phyloP scores from a whole-genome alignment of 1,140 invertebrate species.

The Drosophila dunni region DNA sequence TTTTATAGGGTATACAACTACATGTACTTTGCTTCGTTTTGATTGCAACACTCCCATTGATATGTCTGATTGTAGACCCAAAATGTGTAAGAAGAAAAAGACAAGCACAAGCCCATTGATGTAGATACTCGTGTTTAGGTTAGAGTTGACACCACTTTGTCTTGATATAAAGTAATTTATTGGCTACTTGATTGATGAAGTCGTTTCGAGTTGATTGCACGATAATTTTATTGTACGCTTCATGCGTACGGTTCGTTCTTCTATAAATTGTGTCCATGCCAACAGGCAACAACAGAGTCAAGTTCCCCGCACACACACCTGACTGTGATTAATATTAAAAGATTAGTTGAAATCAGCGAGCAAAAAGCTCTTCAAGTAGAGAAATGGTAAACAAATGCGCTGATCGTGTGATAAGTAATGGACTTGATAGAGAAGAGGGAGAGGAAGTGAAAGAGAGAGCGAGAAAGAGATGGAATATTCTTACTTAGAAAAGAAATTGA shows the following conservation, averaged over 20 bases:
- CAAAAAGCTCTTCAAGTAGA: neutral
- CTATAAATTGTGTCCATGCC: neutral
- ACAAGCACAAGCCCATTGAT: conserved; percentile 1
- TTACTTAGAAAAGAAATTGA: neutral
- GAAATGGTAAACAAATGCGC: conserved; percentile 51
- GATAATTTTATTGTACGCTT: conserved; percentile 63
- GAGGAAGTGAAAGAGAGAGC: neutral
- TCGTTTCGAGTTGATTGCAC: conserved; percentile 62
- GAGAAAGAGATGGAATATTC: neutral
- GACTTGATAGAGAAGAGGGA: neutral
- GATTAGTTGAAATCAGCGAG: conserved; percentile 61
- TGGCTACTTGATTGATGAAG: conserved; percentile 72
- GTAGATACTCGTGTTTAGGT: conserved; percentile 26
- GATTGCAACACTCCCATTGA: conserved; percentile 11
- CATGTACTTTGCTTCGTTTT: neutral
- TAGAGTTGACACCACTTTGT: conserved; percentile 64
- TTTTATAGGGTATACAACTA: too few relatives aligned
- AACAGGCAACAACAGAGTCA: neutral
- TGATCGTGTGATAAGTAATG: conserved; percentile 16
- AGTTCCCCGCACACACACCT: conserved; percentile 60
- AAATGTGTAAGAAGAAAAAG: neutral
- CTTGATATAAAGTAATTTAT: conserved; percentile 72
- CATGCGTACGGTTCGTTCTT: conserved; percentile 24
- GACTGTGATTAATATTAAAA: conserved; percentile 59
- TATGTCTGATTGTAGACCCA: neutral